Percentiles rank a stretch among this genome's conserved stretches.
Conservation (phyloP, 2,797 vertebrate genomes). For the Phrynocephalus forsythii region DNA sequence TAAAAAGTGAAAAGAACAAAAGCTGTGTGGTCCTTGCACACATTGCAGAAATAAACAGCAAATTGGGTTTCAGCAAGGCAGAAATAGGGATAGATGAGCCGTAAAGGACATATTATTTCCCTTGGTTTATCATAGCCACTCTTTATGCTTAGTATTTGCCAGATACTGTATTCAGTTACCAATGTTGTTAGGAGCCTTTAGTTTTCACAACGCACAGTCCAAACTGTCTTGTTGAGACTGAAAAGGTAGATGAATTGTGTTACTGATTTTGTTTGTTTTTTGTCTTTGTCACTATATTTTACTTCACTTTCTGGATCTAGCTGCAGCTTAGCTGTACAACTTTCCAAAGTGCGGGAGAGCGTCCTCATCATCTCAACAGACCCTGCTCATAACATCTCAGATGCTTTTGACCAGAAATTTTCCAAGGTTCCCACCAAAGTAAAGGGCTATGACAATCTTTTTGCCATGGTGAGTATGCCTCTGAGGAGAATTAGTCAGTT, state of each 20-base stretch:
- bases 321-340: conserved; percentile 94
- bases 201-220: neutral
- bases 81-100: neutral
- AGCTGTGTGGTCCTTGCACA: too few relatives aligned
- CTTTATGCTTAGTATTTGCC: neutral
- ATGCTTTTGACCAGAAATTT: conserved; percentile 98
- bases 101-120: neutral
- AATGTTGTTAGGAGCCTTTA: neutral
- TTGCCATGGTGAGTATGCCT: conserved; percentile 89
- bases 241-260: neutral
- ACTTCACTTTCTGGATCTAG: conserved; percentile 68
- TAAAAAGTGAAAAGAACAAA: too few relatives aligned
- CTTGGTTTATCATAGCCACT: neutral
- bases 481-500: neutral
- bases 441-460: conserved; percentile 95
- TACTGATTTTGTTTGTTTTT: neutral
- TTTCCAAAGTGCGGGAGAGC: conserved; percentile 91
- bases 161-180: neutral
- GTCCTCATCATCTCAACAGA: conserved; percentile 98
- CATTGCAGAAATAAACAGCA: too few relatives aligned
- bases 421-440: conserved; percentile 98
- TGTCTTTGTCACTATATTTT: conserved; percentile 1
- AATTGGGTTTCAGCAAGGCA: too few relatives aligned
- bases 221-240: neutral
- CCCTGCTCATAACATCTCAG: conserved; percentile 97